Evolutionary conservation across 2,113 vertebrate species (phyloP).

Genomic region (Tyto alba): DNA sequence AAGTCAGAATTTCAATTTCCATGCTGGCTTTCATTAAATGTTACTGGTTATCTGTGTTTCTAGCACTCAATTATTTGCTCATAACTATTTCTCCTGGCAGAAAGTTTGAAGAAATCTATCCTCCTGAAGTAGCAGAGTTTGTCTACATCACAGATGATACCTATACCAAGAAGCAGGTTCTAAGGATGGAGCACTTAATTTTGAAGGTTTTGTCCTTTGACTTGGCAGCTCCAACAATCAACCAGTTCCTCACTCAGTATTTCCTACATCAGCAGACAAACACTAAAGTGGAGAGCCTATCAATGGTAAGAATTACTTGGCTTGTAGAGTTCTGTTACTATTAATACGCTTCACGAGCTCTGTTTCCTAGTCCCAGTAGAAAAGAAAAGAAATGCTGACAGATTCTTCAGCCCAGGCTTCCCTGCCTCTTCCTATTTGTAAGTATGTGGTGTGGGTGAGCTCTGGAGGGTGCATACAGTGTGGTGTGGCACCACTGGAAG

Average conservation of each 20-base stretch:
- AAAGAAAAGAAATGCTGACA: not conserved
- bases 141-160: constrained; percentile 99
- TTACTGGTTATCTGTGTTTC: not conserved
- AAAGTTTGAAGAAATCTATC: constrained; percentile 99
- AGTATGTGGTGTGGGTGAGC: not conserved
- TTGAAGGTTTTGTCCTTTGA: constrained; percentile 97
- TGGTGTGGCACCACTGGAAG: not conserved
- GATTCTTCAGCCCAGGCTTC: not conserved
- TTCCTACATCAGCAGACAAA: constrained; percentile 76
- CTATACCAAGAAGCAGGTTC: constrained; percentile 96
- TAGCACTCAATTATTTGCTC: not conserved
- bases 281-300: constrained; percentile 83
- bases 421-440: not conserved
- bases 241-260: constrained; percentile 95
- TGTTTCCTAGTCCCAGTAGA: not conserved
- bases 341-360: not conserved
- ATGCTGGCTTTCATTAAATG: not conserved
- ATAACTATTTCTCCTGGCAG: constrained; percentile 65
- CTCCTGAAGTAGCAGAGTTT: constrained; percentile 96
- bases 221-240: constrained; percentile 91
- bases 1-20: not conserved
- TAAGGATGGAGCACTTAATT: constrained; percentile 97
- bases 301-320: constrained; percentile 76
- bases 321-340: not conserved
- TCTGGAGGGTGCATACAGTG: accelerated